A percentile compares a stretch with the other conserved stretches of the same genome.
These are phyloP conservation scores for Tringa solitaria DNA, from an alignment of 2,113 vertebrate genomes.

Conservation along the genomic window DNA sequence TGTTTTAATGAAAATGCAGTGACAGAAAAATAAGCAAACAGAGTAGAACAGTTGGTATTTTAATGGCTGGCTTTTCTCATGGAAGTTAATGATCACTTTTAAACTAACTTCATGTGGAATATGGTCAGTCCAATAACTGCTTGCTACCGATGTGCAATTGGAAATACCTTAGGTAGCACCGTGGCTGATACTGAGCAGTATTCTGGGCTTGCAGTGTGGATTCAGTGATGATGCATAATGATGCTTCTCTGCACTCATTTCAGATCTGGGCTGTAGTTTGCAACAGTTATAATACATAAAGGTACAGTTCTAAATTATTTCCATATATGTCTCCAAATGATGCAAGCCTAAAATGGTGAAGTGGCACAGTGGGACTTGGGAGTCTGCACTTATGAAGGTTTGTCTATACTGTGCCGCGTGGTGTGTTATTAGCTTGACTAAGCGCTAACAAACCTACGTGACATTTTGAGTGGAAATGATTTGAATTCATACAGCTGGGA, in stretches of 20 bases:
- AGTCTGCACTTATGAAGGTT: neutral
- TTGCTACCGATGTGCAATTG: neutral
- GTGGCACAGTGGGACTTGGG: neutral
- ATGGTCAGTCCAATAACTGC: neutral
- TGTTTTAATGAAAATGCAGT: constrained; percentile 10
- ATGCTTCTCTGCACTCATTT: neutral
- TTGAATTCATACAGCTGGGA: neutral
- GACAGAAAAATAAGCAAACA: constrained; percentile 47
- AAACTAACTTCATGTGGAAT: neutral
- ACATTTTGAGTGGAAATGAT: neutral
- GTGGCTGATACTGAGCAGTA: fast-evolving
- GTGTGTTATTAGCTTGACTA: neutral
- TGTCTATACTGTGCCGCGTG: neutral
- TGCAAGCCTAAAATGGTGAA: neutral
- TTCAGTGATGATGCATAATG: neutral
- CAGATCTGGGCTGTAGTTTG: neutral
- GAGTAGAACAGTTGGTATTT: constrained; percentile 17
- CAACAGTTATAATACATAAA: neutral
- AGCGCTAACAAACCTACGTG: neutral
- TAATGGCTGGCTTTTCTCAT: neutral
- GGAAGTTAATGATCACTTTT: constrained; percentile 35
- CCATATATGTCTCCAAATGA: neutral
- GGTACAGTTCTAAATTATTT: neutral
- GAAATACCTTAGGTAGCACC: neutral
- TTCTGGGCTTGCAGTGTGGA: neutral